Evolutionary conservation across 1,140 invertebrate species (phyloP), one percentile per base, ranked within the genome.

Genomic region (Cataglyphis hispanica): DNA sequence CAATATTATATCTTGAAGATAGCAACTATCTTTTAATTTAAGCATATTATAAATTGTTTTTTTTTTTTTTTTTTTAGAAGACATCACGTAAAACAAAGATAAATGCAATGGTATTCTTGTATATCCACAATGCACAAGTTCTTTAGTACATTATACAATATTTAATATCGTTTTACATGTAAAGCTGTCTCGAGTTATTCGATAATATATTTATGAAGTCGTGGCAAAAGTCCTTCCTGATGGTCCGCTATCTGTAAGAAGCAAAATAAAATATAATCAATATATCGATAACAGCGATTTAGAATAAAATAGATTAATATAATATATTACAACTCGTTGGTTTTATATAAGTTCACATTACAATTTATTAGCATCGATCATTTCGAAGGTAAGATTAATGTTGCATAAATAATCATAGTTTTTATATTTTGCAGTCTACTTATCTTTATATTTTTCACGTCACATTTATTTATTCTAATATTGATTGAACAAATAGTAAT

Each of bases 121-220:
- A 74, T 89, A 88, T 87, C 81, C 67, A 85, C 84, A 91, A 92
- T 93, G 91, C 91, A 89, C 88, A 91, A 92, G 89, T 89, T 89
- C 86, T 70, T 90, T 89, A 88, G 89, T 89, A 91, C 86, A 85
- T 90, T 87, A 60, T 58, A 22, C 8, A 22, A 60, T 81, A 81
- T 83, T 75, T 81, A 72, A 78, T 87, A 83, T 89, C 61, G 78
- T 85, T 78, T 91, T 90, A 93, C 89, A 93, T 90, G 89, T 93
- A 93, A 94, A 94, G 93, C 93, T 92, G n/a, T 94, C 88, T 91
- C 85, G 74, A 81, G 46, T 92, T 91, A 88, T 37, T 92, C 88
- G 84, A 85, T 90, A 93, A 91, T 91, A 92, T 85, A 67, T 86
- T 91, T 86, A 90, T 87, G 87, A 87, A 86, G 63, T 89, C 80